Conservation (phyloP, 2,888 invertebrate genomes). For the Sinotaia quadrata region DNA sequence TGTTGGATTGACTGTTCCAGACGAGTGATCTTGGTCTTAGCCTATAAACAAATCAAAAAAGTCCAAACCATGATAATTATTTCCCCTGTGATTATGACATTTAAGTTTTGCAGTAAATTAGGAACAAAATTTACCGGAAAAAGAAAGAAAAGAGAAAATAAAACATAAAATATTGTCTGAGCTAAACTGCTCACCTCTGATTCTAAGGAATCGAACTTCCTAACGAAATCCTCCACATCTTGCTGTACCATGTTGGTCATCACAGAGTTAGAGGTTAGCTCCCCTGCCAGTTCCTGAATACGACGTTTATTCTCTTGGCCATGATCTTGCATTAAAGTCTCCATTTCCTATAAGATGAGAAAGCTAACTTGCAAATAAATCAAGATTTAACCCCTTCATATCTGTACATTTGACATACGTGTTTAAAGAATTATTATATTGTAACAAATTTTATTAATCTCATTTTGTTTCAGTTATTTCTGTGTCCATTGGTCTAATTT, state of each 20-base stretch:
- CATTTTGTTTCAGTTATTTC: too few relatives aligned
- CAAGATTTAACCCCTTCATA: too few relatives aligned
- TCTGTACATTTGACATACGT: too few relatives aligned
- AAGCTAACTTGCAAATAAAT: too few relatives aligned
- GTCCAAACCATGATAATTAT: not conserved
- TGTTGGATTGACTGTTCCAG: slow-evolving; percentile 82
- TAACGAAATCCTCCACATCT: slow-evolving; percentile 54
- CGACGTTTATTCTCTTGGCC: slow-evolving; percentile 81
- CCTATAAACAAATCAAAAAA: too few relatives aligned
- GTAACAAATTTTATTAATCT: too few relatives aligned
- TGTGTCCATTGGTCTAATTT: too few relatives aligned
- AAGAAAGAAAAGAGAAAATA: not conserved
- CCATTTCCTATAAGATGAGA: slow-evolving; percentile 88
- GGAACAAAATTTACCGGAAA: not conserved
- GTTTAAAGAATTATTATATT: too few relatives aligned
- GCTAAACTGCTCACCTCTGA: slow-evolving; percentile 24
- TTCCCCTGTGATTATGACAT: not conserved
- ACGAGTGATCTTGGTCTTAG: slow-evolving; percentile 77
- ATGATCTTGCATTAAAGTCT: slow-evolving; percentile 84
- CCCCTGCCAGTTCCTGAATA: slow-evolving; percentile 83
- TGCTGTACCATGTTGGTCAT: slow-evolving; percentile 58
- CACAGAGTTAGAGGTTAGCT: slow-evolving; percentile 83
- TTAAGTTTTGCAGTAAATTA: not conserved
- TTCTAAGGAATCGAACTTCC: slow-evolving; percentile 40
- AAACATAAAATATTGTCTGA: too few relatives aligned